These are phyloP conservation scores for Calliscelio sp. DNA, from an alignment of 2,888 invertebrate species.

Conservation along the genomic window DNA sequence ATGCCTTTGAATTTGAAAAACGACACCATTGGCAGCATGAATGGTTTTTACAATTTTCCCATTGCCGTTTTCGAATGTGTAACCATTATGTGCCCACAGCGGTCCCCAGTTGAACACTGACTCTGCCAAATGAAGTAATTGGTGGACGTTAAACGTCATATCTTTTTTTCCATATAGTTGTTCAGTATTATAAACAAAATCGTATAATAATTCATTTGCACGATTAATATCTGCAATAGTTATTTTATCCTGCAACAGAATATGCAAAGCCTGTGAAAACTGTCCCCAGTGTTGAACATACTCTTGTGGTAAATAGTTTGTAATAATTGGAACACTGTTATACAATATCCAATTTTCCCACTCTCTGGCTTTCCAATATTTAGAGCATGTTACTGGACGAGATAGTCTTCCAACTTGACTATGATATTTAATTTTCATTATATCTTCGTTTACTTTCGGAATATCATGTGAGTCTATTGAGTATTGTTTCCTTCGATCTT, in stretches of 20 bases:
- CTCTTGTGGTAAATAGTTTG: conserved; percentile 24
- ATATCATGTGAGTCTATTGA: conserved; percentile 3
- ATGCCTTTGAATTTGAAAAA: conserved; percentile 43
- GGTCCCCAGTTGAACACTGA: conserved; percentile 47
- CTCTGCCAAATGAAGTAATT: conserved; percentile 50
- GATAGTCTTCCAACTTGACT: conserved; percentile 32
- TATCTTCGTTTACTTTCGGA: conserved; percentile 9
- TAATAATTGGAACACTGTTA: conserved; percentile 29
- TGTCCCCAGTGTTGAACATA: conserved; percentile 42
- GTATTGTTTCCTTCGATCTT: not conserved
- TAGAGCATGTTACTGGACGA: conserved; percentile 6
- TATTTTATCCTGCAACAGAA: conserved; percentile 26
- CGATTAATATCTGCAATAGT: conserved; percentile 31
- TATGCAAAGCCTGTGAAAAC: conserved; percentile 34
- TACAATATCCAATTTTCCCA: conserved; percentile 43
- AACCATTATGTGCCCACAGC: no score
- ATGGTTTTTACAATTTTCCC: conserved; percentile 18
- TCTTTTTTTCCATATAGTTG: conserved; percentile 45
- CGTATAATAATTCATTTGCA: conserved; percentile 22
- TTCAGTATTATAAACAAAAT: conserved; percentile 28
- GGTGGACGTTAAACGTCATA: conserved; percentile 62
- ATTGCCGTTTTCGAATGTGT: no score
- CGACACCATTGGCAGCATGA: conserved; percentile 37
- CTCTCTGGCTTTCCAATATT: conserved; percentile 50
- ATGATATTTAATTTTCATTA: conserved; percentile 4